Percentiles rank a stretch among this genome's conserved stretches.
These are phyloP conservation scores for Drosophila planitibia DNA, from an alignment of 2,888 invertebrate species.

Conservation along the genomic window DNA sequence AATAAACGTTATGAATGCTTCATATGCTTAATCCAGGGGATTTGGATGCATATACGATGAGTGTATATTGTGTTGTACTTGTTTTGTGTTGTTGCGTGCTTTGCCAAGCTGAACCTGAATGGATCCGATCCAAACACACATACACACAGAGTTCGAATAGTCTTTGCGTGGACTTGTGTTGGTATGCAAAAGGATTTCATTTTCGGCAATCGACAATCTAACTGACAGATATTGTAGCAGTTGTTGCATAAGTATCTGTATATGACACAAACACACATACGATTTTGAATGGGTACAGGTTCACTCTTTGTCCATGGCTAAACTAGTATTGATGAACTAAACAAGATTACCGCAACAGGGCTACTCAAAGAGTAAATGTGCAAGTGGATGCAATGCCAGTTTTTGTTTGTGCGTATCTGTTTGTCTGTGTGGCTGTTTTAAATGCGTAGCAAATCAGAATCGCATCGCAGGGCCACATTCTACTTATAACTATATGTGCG, in stretches of 20 bases:
- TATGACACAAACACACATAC: conserved; percentile 17
- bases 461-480: conserved; percentile 10
- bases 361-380: conserved; percentile 38
- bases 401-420: background rate
- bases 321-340: conserved; percentile 78
- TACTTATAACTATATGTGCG: conserved; percentile 16
- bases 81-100: conserved; percentile 27
- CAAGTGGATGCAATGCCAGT: background rate
- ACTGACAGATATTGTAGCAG: conserved; percentile 47
- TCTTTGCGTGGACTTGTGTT: conserved; percentile 14
- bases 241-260: conserved; percentile 33
- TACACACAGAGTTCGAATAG: background rate
- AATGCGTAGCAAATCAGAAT: conserved; percentile 38
- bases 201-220: conserved; percentile 56
- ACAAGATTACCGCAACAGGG: conserved; percentile 67
- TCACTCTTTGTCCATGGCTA: conserved; percentile 71
- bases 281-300: conserved; percentile 40
- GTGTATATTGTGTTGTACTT: conserved; percentile 31
- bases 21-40: conserved; percentile 85
- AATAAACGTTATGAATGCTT: conserved; percentile 83
- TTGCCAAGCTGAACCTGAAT: conserved; percentile 33
- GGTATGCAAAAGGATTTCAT: conserved; percentile 41
- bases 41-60: conserved; percentile 84
- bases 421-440: conserved; percentile 5
- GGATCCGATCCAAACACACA: conserved; percentile 4